A percentile compares a stretch with the other conserved stretches of the same genome.
phyloP scores from a whole-genome alignment of 1,140 invertebrate species.

The Stegodyphus mimosarum region DNA sequence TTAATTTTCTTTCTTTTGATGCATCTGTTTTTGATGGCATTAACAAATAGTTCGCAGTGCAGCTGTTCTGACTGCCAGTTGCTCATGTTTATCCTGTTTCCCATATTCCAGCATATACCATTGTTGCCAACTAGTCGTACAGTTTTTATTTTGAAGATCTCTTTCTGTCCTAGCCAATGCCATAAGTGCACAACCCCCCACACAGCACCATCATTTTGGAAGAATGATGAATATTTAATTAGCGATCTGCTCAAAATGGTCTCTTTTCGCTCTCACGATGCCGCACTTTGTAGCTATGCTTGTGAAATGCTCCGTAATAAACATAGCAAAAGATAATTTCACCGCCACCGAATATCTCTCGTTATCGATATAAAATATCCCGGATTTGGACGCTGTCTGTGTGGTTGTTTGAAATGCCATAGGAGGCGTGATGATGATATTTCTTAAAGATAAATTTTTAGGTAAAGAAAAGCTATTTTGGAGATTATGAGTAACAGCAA shows the following conservation, averaged over 20 bases:
- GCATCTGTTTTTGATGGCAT: too few species aligned
- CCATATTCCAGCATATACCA: too few species aligned
- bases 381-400: not conserved
- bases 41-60: too few species aligned
- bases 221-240: constrained; percentile 47
- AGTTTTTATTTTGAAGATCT: too few species aligned
- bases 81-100: too few species aligned
- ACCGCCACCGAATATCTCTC: not conserved
- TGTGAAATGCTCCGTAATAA: constrained; percentile 6
- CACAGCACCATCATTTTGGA: not conserved
- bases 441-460: not conserved
- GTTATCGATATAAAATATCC: constrained; percentile 33
- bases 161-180: too few species aligned
- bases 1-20: too few species aligned
- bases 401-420: not conserved
- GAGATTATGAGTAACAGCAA: too few species aligned
- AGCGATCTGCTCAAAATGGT: constrained; percentile 8
- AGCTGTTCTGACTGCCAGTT: too few species aligned
- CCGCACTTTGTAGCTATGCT: constrained; percentile 12
- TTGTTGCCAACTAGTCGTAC: too few species aligned
- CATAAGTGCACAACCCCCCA: too few species aligned
- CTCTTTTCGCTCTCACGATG: constrained; percentile 1
- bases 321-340: constrained; percentile 20
- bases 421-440: not conserved
- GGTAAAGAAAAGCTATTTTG: too few species aligned